Evolutionary conservation across 2,113 vertebrate species (phyloP), one percentile per base, ranked within the genome.

Genomic region (Plestiodon gilberti): DNA sequence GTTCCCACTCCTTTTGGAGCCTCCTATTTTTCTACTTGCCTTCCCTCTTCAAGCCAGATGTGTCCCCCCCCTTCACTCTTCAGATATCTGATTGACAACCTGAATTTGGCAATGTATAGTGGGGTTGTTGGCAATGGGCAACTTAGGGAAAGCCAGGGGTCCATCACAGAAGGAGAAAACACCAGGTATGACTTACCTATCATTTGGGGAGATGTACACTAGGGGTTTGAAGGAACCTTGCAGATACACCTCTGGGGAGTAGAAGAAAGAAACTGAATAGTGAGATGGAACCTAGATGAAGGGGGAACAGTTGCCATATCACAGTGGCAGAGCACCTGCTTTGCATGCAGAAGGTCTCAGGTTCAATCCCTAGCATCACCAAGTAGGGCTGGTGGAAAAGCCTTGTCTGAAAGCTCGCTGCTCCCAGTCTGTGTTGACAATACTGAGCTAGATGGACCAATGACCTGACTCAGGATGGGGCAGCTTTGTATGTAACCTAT

Each of bases 181-280:
- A 5, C 10, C 0, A 6, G 38, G 25, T 59, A 73, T 33, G 0
- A 18, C 93, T 95, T 93, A 98, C 99, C 98, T 99, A 86, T 98
- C 94, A 10, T 96, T 97, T 0, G 99, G 99, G 57, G 97, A 96
- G 89, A 99, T 98, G 88, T 95, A 98, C 87, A 99, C 96, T 85
- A 99, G 96, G 0, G 96, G 97, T 88, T 95, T 97, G 90, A 97
- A 96, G 89, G 96, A 97, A 83, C 96, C 97, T 87, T 98, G 97
- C 22, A 99, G 96, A 90, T 98, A 98, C 79, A 99, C 96, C 35
- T 99, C 99, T 99, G 91, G 35, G 94, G 78, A 89, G 71, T n/a
- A 88, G 86, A 85, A 85, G 88, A 75, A 87, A 61, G 71, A 64
- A 57, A 85, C 43, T 88, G 61, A n/a, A 30, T 35, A 9, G 59